Conservation (phyloP, 2,888 invertebrate genomes). For the Temnothorax unifasciatus region DNA sequence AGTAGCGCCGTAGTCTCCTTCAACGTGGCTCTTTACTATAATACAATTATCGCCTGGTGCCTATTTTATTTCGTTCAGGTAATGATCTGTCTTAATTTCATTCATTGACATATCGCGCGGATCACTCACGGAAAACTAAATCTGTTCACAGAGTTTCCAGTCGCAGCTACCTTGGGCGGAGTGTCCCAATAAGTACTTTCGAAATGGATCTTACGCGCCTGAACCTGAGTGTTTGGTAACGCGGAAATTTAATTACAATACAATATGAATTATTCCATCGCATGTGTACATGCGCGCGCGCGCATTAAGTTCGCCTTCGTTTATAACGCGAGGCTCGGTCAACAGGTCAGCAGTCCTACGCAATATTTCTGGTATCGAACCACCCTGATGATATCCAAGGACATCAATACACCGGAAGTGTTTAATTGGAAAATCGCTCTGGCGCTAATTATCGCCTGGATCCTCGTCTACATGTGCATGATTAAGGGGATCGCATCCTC, state of each 20-base stretch:
- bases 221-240: slow-evolving; percentile 95
- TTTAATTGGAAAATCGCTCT: slow-evolving; percentile 97
- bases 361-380: slow-evolving; percentile 98
- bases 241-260: slow-evolving; percentile 23
- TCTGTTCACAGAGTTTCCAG: slow-evolving; percentile 91
- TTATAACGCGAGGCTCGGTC: slow-evolving; percentile 15
- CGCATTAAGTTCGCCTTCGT: slow-evolving; percentile 4
- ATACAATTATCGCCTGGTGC: slow-evolving; percentile 99
- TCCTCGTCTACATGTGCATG: slow-evolving; percentile 98
- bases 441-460: slow-evolving; percentile 96
- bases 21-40: slow-evolving; percentile 98
- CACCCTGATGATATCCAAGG: slow-evolving; percentile 95
- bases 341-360: slow-evolving; percentile 94
- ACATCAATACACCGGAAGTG: slow-evolving; percentile 93
- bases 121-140: not conserved
- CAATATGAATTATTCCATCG: not conserved
- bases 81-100: slow-evolving; percentile 51
- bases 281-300: not conserved
- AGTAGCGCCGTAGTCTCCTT: slow-evolving; percentile 98
- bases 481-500: slow-evolving; percentile 99
- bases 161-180: slow-evolving; percentile 96
- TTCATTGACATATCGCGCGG: not conserved
- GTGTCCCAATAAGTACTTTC: slow-evolving; percentile 94
- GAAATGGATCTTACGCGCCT: slow-evolving; percentile 92
- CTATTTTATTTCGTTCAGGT: slow-evolving; percentile 96